These are phyloP conservation scores for Tenebrio molitor DNA, from an alignment of 1,140 invertebrate genomes.

Conservation along the genomic window DNA sequence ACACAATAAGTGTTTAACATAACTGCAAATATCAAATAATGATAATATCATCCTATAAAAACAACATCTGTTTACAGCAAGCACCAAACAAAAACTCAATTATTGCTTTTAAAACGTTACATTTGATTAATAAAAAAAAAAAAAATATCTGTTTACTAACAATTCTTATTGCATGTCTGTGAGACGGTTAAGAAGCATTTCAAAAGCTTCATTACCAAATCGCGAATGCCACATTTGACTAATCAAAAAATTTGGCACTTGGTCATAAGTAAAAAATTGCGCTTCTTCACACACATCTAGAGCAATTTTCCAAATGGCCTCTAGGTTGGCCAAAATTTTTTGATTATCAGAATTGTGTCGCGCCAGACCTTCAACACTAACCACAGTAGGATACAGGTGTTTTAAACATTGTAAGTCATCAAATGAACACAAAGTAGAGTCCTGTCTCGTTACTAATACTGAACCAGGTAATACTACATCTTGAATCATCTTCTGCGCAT, in stretches of 20 bases:
- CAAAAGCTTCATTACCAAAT: constrained; percentile 23
- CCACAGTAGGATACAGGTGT: constrained; percentile 17
- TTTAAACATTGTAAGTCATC: constrained; percentile 31
- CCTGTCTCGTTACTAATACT: constrained; percentile 10
- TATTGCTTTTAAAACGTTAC: constrained; percentile 10
- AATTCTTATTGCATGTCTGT: constrained; percentile 21
- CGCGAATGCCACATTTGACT: constrained; percentile 27
- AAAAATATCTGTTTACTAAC: not conserved
- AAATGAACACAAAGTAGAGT: constrained; percentile 34
- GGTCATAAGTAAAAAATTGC: constrained; percentile 38
- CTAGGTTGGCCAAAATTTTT: constrained; percentile 13
- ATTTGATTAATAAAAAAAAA: too few relatives aligned
- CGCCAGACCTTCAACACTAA: constrained; percentile 13
- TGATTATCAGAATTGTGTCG: constrained; percentile 16
- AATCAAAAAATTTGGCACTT: constrained; percentile 33
- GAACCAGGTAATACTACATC: constrained; percentile 32
- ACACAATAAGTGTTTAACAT: not conserved
- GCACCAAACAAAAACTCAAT: constrained; percentile 29
- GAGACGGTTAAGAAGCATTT: constrained; percentile 18
- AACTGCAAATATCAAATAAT: not conserved
- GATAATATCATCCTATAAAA: constrained; percentile 16
- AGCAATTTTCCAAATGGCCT: constrained; percentile 29
- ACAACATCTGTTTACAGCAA: not conserved
- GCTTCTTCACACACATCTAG: constrained; percentile 35
- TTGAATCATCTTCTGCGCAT: constrained; percentile 11